These are phyloP conservation scores for Tetragonula carbonaria DNA, from an alignment of 2,888 invertebrate species.

Conservation along the genomic window DNA sequence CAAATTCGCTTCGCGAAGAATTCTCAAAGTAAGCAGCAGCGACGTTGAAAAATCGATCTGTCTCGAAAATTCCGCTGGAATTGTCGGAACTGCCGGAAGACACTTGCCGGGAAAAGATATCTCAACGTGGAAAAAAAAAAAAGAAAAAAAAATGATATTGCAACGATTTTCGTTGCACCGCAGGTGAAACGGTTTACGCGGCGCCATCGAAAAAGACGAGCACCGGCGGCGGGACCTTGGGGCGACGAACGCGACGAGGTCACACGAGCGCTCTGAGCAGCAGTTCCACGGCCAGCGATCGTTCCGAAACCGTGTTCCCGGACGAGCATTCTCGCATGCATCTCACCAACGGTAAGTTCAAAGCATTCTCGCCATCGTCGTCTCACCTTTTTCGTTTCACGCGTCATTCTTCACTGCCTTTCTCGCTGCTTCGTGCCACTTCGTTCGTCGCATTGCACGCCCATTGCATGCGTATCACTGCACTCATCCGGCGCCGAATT, in stretches of 20 bases:
- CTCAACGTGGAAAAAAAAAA: neutral
- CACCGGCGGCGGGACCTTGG: constrained; percentile 83
- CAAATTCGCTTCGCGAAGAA: neutral
- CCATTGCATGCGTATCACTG: constrained; percentile 9
- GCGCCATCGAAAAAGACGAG: constrained; percentile 81
- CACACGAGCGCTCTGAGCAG: constrained; percentile 85
- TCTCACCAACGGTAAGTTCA: constrained; percentile 76
- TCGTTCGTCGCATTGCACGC: neutral
- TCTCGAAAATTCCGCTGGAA: neutral
- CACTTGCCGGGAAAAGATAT: neutral
- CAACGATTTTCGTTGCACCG: constrained; percentile 35
- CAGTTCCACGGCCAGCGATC: constrained; percentile 84
- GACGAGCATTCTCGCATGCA: constrained; percentile 79
- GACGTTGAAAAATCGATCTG: neutral
- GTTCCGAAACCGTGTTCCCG: constrained; percentile 77
- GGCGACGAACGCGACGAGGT: constrained; percentile 86
- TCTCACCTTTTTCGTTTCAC: constrained; percentile 17
- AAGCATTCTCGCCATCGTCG: neutral
- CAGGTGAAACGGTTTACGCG: constrained; percentile 78
- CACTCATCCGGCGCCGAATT: constrained; percentile 1
- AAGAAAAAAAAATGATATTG: neutral
- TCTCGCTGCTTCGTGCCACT: constrained; percentile 9
- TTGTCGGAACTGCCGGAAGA: constrained; percentile 3
- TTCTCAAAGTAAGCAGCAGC: neutral
- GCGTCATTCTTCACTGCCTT: constrained; percentile 37